A percentile compares a stretch with the other conserved stretches of the same genome.
phyloP scores from a whole-genome alignment of 2,888 invertebrate genomes.

The Atrina japonica region DNA sequence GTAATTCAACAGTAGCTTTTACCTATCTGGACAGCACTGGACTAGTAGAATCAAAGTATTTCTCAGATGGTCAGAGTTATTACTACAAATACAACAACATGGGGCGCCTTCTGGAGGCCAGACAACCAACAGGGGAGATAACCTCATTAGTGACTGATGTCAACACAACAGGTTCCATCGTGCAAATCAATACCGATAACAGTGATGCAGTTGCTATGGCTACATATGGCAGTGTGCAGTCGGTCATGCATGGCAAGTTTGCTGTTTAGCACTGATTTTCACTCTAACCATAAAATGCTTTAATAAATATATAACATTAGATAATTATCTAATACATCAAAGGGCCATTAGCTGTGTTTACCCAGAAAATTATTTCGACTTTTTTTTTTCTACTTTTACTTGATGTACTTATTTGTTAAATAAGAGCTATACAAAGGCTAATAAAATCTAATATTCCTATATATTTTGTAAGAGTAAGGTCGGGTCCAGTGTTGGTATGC shows the following conservation, averaged over 20 bases:
- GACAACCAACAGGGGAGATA: constrained; percentile 95
- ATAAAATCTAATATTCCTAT: too few relatives aligned
- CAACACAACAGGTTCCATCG: constrained; percentile 79
- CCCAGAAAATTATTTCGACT: too few relatives aligned
- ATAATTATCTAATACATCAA: too few relatives aligned
- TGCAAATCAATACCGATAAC: constrained; percentile 79
- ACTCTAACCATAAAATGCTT: too few relatives aligned
- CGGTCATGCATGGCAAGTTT: constrained; percentile 80
- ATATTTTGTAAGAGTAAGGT: too few relatives aligned
- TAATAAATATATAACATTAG: too few relatives aligned
- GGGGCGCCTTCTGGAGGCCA: constrained; percentile 92
- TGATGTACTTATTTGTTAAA: too few relatives aligned
- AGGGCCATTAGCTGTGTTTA: too few relatives aligned
- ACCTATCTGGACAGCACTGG: constrained; percentile 95
- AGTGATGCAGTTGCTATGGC: constrained; percentile 79
- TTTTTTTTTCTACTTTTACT: too few relatives aligned
- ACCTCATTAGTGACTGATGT: constrained; percentile 83
- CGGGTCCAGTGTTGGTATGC: too few relatives aligned
- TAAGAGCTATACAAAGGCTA: too few relatives aligned
- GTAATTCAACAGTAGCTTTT: constrained; percentile 95
- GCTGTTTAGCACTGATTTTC: too few relatives aligned
- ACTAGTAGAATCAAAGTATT: constrained; percentile 84
- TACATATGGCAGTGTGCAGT: constrained; percentile 80
- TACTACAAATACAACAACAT: constrained; percentile 95
- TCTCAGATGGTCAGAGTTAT: constrained; percentile 87